Conservation (phyloP, 2,113 vertebrate species). For the Channa maculata region DNA sequence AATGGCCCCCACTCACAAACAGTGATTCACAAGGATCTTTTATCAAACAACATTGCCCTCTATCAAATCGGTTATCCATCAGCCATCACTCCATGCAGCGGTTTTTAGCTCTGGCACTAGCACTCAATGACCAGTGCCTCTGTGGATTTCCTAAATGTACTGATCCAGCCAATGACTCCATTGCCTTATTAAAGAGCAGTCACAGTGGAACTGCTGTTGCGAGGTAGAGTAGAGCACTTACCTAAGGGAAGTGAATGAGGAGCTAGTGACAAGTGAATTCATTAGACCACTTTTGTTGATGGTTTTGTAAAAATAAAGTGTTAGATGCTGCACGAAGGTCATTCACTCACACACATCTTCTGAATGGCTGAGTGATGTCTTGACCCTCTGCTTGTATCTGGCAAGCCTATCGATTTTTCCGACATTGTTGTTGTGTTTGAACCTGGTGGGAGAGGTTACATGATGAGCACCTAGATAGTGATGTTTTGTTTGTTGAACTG, state of each 20-base stretch:
- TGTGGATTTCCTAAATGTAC: conserved; percentile 64
- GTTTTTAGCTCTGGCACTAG: conserved; percentile 49
- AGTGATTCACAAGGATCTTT: conserved; percentile 53
- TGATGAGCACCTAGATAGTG: conserved; percentile 10
- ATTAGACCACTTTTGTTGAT: conserved; percentile 68
- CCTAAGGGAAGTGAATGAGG: conserved; percentile 40
- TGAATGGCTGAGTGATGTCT: conserved; percentile 32
- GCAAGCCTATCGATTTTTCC: conserved; percentile 52
- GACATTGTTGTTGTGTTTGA: conserved; percentile 20
- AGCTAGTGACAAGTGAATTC: conserved; percentile 63
- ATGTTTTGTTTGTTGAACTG: conserved; percentile 2
- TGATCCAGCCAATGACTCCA: conserved; percentile 76
- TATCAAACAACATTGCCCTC: conserved; percentile 61
- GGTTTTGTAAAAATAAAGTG: conserved; percentile 65
- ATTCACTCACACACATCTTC: conserved; percentile 20
- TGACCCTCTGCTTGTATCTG: conserved; percentile 44
- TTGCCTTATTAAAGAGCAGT: conserved; percentile 76
- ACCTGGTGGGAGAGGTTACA: not conserved
- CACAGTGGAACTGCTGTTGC: conserved; percentile 36
- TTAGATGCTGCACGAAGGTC: conserved; percentile 63
- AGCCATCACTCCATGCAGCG: conserved; percentile 58
- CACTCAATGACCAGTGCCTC: conserved; percentile 55
- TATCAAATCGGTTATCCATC: conserved; percentile 64
- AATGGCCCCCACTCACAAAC: conserved; percentile 25
- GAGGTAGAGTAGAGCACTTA: conserved; percentile 19